A percentile compares a stretch with the other conserved stretches of the same genome.
Evolutionary conservation across 1,140 invertebrate genomes (phyloP).

Genomic region (Drosophila sucinea): DNA sequence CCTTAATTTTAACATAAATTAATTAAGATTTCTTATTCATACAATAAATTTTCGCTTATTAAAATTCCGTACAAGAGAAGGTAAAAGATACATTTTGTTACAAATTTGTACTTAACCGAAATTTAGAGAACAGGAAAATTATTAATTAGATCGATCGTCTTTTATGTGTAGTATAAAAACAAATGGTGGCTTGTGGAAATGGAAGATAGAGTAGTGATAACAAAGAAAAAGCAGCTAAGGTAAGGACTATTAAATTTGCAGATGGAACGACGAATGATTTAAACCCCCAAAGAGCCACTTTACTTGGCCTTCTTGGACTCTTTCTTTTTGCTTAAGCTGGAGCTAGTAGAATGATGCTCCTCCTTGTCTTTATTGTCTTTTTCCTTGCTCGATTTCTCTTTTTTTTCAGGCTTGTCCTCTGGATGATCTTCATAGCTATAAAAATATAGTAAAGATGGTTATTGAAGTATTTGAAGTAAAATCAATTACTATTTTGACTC

Average conservation of each 20-base stretch:
- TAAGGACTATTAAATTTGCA: constrained; percentile 54
- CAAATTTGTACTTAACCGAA: constrained; percentile 10
- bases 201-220: constrained; percentile 32
- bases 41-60: not conserved
- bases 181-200: constrained; percentile 6
- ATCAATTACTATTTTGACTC: constrained; percentile 83
- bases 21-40: constrained; percentile 10
- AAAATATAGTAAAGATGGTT: not conserved
- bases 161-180: not conserved
- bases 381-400: constrained; percentile 54
- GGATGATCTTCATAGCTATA: constrained; percentile 88
- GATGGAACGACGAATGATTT: constrained; percentile 51
- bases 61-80: constrained; percentile 5
- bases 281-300: constrained; percentile 20
- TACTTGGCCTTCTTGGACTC: constrained; percentile 80
- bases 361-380: constrained; percentile 76
- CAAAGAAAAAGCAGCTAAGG: constrained; percentile 35
- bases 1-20: constrained; percentile 13
- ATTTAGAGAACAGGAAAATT: not conserved
- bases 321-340: constrained; percentile 71
- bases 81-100: not conserved
- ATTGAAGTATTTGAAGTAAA: not conserved
- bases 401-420: constrained; percentile 83
- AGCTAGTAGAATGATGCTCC: constrained; percentile 39
- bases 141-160: constrained; percentile 7